A percentile compares a stretch with the other conserved stretches of the same genome.
Conservation (phyloP, 1,140 invertebrate species). For the Drosophila ironensis region DNA sequence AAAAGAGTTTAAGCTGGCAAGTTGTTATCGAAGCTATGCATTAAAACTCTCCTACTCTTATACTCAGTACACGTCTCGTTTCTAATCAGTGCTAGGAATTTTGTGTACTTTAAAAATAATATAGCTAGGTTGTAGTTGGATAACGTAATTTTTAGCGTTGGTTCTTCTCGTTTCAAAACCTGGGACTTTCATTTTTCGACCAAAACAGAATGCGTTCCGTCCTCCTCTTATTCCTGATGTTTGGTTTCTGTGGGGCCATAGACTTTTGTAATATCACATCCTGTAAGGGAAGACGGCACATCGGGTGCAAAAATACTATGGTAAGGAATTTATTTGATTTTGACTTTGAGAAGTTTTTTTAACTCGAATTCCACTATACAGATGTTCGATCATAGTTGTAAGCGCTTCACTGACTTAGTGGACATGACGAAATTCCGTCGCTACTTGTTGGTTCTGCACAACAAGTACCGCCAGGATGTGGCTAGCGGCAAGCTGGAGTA, state of each 20-base stretch:
- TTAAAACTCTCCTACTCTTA: too few species aligned
- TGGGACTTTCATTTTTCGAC: too few species aligned
- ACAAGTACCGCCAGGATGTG: conserved; percentile 47
- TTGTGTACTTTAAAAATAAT: too few species aligned
- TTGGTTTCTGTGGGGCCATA: conserved; percentile 10
- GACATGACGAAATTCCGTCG: conserved; percentile 38
- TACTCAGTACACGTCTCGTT: too few species aligned
- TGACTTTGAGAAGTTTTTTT: neutral
- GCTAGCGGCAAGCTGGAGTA: conserved; percentile 3
- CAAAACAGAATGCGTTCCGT: neutral
- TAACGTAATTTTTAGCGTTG: too few species aligned
- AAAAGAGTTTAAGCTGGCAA: too few species aligned
- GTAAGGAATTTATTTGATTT: conserved; percentile 20
- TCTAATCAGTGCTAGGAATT: too few species aligned
- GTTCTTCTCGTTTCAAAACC: too few species aligned
- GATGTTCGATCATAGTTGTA: conserved; percentile 47
- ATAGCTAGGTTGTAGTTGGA: too few species aligned
- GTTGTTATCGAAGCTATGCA: too few species aligned
- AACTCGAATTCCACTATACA: neutral
- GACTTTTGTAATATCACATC: conserved; percentile 48
- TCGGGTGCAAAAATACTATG: conserved; percentile 58
- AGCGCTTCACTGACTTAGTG: conserved; percentile 10
- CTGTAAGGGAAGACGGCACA: conserved; percentile 25
- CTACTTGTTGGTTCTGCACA: conserved; percentile 45
- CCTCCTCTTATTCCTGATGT: conserved; percentile 1